Conservation (phyloP, 1,140 invertebrate species). For the Bombus superbus region DNA sequence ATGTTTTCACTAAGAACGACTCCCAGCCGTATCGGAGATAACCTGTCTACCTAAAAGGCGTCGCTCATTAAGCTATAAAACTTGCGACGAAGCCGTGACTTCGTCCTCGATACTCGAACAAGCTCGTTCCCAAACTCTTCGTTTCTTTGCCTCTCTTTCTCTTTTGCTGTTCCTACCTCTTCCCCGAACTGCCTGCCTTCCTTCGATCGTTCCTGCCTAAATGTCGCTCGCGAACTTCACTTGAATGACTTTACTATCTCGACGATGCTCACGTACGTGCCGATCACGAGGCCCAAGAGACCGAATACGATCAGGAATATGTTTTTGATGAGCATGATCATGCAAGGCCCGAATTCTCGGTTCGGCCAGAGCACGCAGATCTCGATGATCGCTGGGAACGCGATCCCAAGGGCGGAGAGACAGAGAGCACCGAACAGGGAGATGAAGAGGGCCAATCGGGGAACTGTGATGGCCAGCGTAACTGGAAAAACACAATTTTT, state of each 20-base stretch:
- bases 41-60: constrained; percentile 33
- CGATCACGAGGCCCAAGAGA: constrained; percentile 86
- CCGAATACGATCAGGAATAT: constrained; percentile 86
- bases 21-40: constrained; percentile 10
- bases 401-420: constrained; percentile 90
- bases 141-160: neutral
- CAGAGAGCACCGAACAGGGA: constrained; percentile 92
- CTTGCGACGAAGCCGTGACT: constrained; percentile 14
- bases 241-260: constrained; percentile 84
- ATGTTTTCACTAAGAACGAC: constrained; percentile 19
- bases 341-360: constrained; percentile 78
- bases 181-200: neutral
- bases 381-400: constrained; percentile 93
- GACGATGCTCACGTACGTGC: constrained; percentile 87
- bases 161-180: neutral
- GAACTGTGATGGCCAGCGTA: constrained; percentile 88
- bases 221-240: neutral
- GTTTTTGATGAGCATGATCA: constrained; percentile 84
- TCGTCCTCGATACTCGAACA: neutral
- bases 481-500: constrained; percentile 83
- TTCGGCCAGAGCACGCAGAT: constrained; percentile 85
- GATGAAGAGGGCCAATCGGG: constrained; percentile 92
- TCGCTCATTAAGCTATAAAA: constrained; percentile 35
- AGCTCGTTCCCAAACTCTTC: neutral
- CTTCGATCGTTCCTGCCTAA: constrained; percentile 6